These are phyloP conservation scores for Columba janthina DNA, from an alignment of 2,113 vertebrate genomes.

Conservation along the genomic window DNA sequence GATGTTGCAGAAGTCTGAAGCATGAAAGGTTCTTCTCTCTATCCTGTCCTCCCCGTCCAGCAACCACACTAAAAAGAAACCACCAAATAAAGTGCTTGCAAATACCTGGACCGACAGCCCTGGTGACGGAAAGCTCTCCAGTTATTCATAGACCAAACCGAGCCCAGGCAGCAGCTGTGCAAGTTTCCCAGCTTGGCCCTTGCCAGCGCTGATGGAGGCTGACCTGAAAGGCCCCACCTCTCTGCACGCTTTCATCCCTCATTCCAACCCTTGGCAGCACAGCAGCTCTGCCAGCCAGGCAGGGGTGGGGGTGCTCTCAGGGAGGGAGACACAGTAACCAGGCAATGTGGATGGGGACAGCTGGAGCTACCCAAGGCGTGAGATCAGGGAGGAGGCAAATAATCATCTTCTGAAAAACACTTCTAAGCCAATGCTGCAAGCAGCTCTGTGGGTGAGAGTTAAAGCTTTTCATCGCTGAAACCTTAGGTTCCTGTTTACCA, in stretches of 20 bases:
- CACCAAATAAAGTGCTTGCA: conserved; percentile 49
- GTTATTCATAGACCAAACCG: conserved; percentile 20
- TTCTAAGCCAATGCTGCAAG: conserved; percentile 26
- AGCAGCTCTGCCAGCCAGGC: background rate
- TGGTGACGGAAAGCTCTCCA: conserved; percentile 52
- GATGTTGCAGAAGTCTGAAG: conserved; percentile 53
- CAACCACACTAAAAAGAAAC: conserved; percentile 62
- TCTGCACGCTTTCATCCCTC: background rate
- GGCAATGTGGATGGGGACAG: accelerated
- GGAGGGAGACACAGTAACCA: background rate
- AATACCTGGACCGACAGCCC: conserved; percentile 50
- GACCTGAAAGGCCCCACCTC: background rate
- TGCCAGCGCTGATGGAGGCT: background rate
- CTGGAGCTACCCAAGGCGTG: background rate
- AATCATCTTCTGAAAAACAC: background rate
- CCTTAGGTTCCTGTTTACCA: conserved; percentile 70
- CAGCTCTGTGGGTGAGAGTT: conserved; percentile 10
- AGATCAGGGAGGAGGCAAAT: background rate
- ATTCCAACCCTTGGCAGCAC: background rate
- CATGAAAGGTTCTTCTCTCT: conserved; percentile 63
- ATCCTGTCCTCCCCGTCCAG: conserved; percentile 47
- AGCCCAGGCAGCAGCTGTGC: conserved; percentile 6
- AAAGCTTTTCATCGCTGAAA: conserved; percentile 35
- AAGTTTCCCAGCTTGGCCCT: conserved; percentile 28
- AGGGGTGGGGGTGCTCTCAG: background rate